Evolutionary conservation across 2,888 invertebrate genomes (phyloP).

Genomic region (Dryobota labecula): DNA sequence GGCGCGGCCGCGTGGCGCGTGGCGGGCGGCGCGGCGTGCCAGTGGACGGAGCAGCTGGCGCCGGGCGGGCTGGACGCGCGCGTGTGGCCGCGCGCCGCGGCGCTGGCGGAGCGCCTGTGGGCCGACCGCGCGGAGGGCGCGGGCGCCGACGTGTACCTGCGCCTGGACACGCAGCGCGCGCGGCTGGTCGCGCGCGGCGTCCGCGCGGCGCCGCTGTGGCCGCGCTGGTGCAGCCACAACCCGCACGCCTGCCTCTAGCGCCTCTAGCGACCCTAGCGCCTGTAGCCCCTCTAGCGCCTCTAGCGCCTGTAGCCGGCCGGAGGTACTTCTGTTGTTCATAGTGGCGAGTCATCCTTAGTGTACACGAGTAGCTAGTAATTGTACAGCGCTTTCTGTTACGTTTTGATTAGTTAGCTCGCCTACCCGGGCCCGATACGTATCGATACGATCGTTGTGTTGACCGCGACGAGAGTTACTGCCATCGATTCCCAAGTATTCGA

Average conservation of each 20-base stretch:
- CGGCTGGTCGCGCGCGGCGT: conserved; percentile 92
- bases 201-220: conserved; percentile 93
- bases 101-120: conserved; percentile 95
- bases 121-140: conserved; percentile 90
- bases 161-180: conserved; percentile 92
- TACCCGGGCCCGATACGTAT: conserved; percentile 9
- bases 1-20: conserved; percentile 87
- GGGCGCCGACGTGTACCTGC: conserved; percentile 92
- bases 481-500: conserved; percentile 55
- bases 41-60: conserved; percentile 96
- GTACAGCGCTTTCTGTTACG: conserved; percentile 73
- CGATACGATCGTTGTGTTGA: conserved; percentile 33
- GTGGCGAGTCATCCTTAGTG: conserved; percentile 63
- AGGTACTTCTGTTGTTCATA: conserved; percentile 69
- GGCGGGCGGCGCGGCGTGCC: conserved; percentile 95
- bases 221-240: conserved; percentile 94
- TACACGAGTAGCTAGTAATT: conserved; percentile 74
- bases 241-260: conserved; percentile 93
- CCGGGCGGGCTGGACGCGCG: conserved; percentile 94
- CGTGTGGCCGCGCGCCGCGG: conserved; percentile 95
- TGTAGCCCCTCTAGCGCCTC: conserved; percentile 68
- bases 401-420: conserved; percentile 62
- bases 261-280: conserved; percentile 85
- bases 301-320: conserved; percentile 66
- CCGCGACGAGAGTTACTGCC: conserved; percentile 51